Base-by-base conservation (phyloP, 2,113 vertebrate species). In the Saguinus imperator region DNA sequence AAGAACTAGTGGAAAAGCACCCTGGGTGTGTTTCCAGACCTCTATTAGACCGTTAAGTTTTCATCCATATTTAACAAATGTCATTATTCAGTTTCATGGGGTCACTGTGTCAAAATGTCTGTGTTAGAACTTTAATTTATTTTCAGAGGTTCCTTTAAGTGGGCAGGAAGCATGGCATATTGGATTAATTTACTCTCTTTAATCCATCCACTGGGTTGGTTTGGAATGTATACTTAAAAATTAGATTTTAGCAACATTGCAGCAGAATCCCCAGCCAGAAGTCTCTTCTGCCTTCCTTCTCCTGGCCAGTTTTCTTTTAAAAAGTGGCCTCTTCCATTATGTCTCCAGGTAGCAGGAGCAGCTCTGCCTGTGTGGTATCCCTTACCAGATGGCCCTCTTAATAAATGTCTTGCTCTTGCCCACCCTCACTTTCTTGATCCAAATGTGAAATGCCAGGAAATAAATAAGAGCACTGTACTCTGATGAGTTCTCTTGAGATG, bases 81-180 rank as follows among this genome's bases (percentile, higher is more conserved):
- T 97, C 98, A 98, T 98, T 98, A 98, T 98, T 98, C 98, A 98
- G 98, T 98, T 98, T 98, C 98, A 98, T 98, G 98, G 98, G 98
- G 98, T 98, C 98, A 98, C 66, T 97, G 97, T 98, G 98, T 98
- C 98, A 98, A 98, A 98, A 98, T 98, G 98, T 98, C 98, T 98
- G 98, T 98, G 95, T 98, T 98, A 98, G 97, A 98, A 98, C 97
- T 98, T 98, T 97, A 98, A 98, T 98, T 98, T 98, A 98, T 98
- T 98, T 98, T 75, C 94, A 96, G 80, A 97, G 97, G 93, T 96
- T 96, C 97, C 94, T 98, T 94, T 96, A 95, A 94, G 86, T 97
- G 98, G 97, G 97, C 92, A 97, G 97, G 96, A 98, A 97, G 94
- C 97, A 68, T 97, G 91, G 96, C 95, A 52, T 93, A 70, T 97